These are phyloP conservation scores for Regulus satrapa DNA, from an alignment of 2,113 vertebrate species.

Conservation along the genomic window DNA sequence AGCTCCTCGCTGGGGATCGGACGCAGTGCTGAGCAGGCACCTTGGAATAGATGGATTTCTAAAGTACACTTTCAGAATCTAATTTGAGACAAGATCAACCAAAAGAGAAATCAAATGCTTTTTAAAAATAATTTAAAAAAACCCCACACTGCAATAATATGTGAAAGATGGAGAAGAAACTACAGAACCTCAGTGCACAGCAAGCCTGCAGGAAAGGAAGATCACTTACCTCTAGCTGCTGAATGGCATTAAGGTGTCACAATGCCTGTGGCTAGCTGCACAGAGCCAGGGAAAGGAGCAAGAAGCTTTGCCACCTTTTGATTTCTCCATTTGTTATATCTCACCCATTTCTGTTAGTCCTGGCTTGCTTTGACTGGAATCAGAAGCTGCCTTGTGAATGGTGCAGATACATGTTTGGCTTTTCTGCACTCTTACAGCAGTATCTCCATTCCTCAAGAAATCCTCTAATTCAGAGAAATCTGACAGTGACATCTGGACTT, in stretches of 20 bases:
- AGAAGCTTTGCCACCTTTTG: not conserved
- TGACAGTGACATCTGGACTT: constrained; percentile 1
- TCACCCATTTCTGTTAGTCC: not conserved
- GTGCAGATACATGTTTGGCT: not conserved
- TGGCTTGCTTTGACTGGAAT: constrained; percentile 18
- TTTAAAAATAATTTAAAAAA: not conserved
- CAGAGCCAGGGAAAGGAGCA: not conserved
- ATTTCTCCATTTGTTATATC: constrained; percentile 16
- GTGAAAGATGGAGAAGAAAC: not conserved
- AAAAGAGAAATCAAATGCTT: constrained; percentile 6
- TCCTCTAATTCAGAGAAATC: constrained; percentile 46
- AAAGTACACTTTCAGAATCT: not conserved
- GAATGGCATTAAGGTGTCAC: constrained; percentile 18
- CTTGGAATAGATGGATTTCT: not conserved
- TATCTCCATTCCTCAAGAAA: not conserved
- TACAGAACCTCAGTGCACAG: not conserved
- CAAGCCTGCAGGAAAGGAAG: not conserved
- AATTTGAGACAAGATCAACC: not conserved
- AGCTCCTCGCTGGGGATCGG: not conserved
- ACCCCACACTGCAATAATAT: not conserved
- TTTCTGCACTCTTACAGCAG: not conserved
- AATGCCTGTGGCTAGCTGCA: not conserved
- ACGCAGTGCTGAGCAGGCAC: not conserved
- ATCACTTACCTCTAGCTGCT: not conserved
- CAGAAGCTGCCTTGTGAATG: constrained; percentile 12